A percentile compares a stretch with the other conserved stretches of the same genome.
Conservation (phyloP, 1,140 invertebrate species). For the Heterodera schachtii region DNA sequence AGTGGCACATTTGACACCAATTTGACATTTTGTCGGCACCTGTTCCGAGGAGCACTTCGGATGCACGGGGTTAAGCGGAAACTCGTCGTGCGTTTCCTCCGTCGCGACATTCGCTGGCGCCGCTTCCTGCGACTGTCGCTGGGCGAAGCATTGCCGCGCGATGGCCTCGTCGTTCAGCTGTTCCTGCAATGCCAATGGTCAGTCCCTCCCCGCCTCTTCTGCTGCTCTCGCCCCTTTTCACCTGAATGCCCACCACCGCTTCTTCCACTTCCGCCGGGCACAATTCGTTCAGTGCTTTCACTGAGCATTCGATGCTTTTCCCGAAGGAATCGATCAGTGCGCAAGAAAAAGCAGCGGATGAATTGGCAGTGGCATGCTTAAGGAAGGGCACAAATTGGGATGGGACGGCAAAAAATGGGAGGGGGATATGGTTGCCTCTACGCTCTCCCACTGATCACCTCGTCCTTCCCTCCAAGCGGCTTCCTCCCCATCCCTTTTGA, state of each 20-base stretch:
- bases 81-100: slow-evolving; percentile 39
- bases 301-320: slow-evolving; percentile 57
- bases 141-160: slow-evolving; percentile 52
- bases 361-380: slow-evolving; percentile 41
- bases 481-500: no score
- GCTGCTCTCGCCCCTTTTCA: slow-evolving; percentile 22
- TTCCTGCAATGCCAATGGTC: slow-evolving; percentile 15
- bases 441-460: no score
- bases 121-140: slow-evolving; percentile 28
- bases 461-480: no score
- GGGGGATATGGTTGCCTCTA: no score
- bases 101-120: background rate
- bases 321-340: slow-evolving; percentile 60
- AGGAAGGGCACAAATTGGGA: slow-evolving; percentile 1
- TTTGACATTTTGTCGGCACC: slow-evolving; percentile 34
- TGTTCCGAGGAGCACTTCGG: slow-evolving; percentile 55
- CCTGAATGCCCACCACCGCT: slow-evolving; percentile 56
- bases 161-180: slow-evolving; percentile 63
- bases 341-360: slow-evolving; percentile 38
- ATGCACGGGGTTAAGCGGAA: slow-evolving; percentile 49
- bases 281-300: slow-evolving; percentile 53
- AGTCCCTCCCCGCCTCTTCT: background rate
- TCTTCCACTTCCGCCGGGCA: slow-evolving; percentile 61
- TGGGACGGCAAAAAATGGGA: no score
- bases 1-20: background rate